These are phyloP conservation scores for Percina caprodes DNA, from an alignment of 2,113 vertebrate species.

Conservation along the genomic window DNA sequence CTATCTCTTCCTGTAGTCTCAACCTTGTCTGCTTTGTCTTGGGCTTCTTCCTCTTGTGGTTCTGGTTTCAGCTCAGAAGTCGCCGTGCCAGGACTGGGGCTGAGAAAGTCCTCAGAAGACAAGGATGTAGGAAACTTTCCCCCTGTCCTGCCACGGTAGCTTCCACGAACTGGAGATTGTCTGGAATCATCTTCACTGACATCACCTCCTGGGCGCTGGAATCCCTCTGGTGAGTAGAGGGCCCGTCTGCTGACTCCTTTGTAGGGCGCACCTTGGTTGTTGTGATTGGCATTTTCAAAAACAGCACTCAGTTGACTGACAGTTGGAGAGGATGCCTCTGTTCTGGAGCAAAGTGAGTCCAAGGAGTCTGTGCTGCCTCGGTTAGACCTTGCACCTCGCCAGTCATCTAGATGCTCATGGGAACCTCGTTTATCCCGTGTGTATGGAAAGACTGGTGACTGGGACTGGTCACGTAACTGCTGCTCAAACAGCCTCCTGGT, in stretches of 20 bases:
- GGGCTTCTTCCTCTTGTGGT: conserved; percentile 40
- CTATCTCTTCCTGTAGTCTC: conserved; percentile 5
- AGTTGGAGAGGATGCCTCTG: conserved; percentile 94
- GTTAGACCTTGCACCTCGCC: conserved; percentile 90
- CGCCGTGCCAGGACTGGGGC: conserved; percentile 74
- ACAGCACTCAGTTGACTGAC: conserved; percentile 98
- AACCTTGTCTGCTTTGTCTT: conserved; percentile 44
- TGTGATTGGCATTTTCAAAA: conserved; percentile 91
- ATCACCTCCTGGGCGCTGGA: conserved; percentile 76
- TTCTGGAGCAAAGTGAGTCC: conserved; percentile 95
- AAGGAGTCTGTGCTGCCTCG: conserved; percentile 95
- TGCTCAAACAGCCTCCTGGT: conserved; percentile 96
- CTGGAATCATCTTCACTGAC: conserved; percentile 84
- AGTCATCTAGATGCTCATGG: conserved; percentile 90
- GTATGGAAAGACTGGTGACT: conserved; percentile 88
- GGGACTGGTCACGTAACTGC: conserved; percentile 86
- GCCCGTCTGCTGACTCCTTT: conserved; percentile 84
- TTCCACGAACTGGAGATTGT: conserved; percentile 80
- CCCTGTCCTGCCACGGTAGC: conserved; percentile 64
- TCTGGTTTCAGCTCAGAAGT: conserved; percentile 40
- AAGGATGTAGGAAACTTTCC: conserved; percentile 79
- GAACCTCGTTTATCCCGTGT: conserved; percentile 89
- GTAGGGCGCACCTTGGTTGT: conserved; percentile 64
- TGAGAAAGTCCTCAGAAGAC: conserved; percentile 84
- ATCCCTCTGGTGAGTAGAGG: conserved; percentile 84